Base-by-base conservation (phyloP, 1,140 invertebrate species). In the Cephus cinctus region DNA sequence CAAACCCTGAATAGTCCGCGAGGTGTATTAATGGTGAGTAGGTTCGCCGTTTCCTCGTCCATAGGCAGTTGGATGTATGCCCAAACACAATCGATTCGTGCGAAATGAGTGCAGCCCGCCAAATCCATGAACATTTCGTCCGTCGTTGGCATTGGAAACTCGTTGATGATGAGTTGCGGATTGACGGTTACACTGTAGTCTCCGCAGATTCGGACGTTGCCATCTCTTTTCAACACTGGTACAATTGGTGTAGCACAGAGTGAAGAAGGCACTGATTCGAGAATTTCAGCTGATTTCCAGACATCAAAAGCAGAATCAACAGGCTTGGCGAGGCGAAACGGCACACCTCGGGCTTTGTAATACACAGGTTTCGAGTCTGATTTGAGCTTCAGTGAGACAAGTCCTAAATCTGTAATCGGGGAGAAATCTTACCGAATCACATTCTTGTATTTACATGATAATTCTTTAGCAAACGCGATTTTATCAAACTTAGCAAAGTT, bases 161-260 rank as follows among this genome's bases (percentile, higher is more conserved):
- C 54, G 35, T 60, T 53, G 3, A 56, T 21, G 43, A 63, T 49
- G 9, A 66, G 51, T 16, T 48, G 51, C n/a, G 56, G 53, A 55
- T 75, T 70, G 8, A 72, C 55, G 0, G 64, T 70, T 36, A 63
- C 59, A 43, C 66, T 64, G 48, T 67, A 79, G 58, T 80, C 77
- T 1, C 71, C 69, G 59, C 76, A 78, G 22, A 80, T 60, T 19
- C 77, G 25, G 14, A 69, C 54, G 2, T 50, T 52, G 5, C 70
- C 71, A 47, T 72, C 63, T 21, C 52, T 59, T 59, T 81, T 81
- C 25, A 72, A 20, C 4, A 81, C 71, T 0, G 75, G 58, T 0
- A 80, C 78, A 4, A 81, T 59, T 3, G 75, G 73, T 19, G 74
- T 67, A 4, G 65, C 75, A 71, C 69, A 80, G 31, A 69, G 57